phyloP scores from a whole-genome alignment of 2,797 vertebrate species.

The Valencia hispanica region DNA sequence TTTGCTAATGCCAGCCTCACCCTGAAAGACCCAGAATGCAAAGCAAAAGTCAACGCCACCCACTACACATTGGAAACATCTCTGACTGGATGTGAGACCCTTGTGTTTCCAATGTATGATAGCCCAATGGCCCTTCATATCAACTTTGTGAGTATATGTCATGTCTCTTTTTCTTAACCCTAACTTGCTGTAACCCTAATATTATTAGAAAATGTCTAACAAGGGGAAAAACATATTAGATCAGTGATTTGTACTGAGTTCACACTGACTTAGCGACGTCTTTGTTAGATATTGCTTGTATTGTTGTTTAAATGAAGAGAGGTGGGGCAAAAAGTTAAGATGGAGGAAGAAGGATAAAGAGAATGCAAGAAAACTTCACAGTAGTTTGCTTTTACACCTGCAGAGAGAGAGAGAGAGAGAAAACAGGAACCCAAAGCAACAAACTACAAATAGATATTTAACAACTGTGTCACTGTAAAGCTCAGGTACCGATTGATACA shows the following conservation, averaged over 20 bases:
- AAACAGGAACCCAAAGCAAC: too few relatives aligned
- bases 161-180: neutral
- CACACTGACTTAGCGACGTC: neutral
- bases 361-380: too few relatives aligned
- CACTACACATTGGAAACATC: constrained; percentile 94
- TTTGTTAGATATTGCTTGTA: neutral
- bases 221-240: neutral
- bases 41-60: constrained; percentile 88
- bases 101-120: constrained; percentile 59
- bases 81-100: constrained; percentile 86
- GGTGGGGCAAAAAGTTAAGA: too few relatives aligned
- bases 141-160: constrained; percentile 90
- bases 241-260: neutral
- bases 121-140: constrained; percentile 82
- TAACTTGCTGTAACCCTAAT: neutral
- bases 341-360: too few relatives aligned
- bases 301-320: neutral
- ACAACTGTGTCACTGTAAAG: too few relatives aligned
- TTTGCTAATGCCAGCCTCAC: constrained; percentile 87
- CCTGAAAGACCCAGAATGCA: constrained; percentile 89
- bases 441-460: too few relatives aligned
- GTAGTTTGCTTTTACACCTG: too few relatives aligned
- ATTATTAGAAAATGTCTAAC: neutral
- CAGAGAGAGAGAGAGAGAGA: too few relatives aligned
- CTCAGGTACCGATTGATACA: too few relatives aligned